Evolutionary conservation across 2,113 vertebrate genomes (phyloP), one percentile per base, ranked within the genome.

Genomic region (Rhodinocichla rosea): DNA sequence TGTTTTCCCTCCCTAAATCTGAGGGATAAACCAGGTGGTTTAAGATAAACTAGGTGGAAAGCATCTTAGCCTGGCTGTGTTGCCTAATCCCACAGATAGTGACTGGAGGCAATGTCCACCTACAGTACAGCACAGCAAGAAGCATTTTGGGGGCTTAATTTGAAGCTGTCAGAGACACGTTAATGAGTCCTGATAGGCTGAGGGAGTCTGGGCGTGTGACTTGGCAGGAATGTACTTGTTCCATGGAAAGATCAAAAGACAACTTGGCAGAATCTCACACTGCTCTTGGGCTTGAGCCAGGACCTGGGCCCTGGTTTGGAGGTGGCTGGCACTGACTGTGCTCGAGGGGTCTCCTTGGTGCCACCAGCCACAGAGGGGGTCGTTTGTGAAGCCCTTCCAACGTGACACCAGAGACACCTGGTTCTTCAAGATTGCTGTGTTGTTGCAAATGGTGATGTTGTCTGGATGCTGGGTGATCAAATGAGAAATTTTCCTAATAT

Each of bases 191-290:
- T 52, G 56, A 81, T 96, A 89, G 88, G 88, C 68, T 64, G 68
- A 71, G 92, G 24, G 49, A 71, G 45, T 39, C 64, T 44, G 74
- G 69, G 53, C 0, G 4, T 3, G 14, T 96, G 94, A 89, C 59
- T 88, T 71, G 79, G 75, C 86, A 95, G 86, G 94, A 95, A 95
- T 93, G 85, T 33, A 83, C 76, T 84, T 1, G 23, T 88, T 96
- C 83, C 56, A 26, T 22, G 44, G 40, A 79, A 71, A 92, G 95
- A 96, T 93, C 96, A 95, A 93, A 94, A 86, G 79, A 49, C 42
- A 56, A 3, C 73, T 95, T 96, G 94, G 94, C 90, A 90, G 80
- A 78, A 79, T 78, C 49, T 92, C 57, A 18, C 27, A 4, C 14
- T 1, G 5, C 73, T 79, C 28, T 75, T 83, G 83, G 82, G 62